Conservation (phyloP, 2,113 vertebrate species). For the Pimephales promelas region DNA sequence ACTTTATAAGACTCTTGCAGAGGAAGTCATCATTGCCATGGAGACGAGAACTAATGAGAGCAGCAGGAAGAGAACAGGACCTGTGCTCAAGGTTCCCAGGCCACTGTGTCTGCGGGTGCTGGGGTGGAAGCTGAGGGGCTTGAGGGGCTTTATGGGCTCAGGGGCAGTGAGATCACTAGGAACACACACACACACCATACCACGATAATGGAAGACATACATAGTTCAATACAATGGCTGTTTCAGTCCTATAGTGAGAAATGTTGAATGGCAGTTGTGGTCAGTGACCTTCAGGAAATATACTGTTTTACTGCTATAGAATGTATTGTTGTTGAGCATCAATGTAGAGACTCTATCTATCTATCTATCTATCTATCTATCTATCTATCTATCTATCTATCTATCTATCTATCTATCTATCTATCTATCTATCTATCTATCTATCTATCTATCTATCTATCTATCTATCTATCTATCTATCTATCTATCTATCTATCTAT, state of each 20-base stretch:
- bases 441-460: slow-evolving; percentile 15
- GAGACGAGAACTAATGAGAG: slow-evolving; percentile 39
- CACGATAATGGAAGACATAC: slow-evolving; percentile 12
- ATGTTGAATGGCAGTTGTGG: background rate
- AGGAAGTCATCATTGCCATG: background rate
- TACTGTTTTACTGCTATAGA: slow-evolving; percentile 13
- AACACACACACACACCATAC: background rate
- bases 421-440: slow-evolving; percentile 9
- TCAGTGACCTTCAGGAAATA: slow-evolving; percentile 14
- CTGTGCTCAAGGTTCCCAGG: slow-evolving; percentile 44
- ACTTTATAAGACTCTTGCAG: background rate
- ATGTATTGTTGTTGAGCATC: background rate
- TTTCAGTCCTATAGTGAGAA: slow-evolving; percentile 3
- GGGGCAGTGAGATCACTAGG: slow-evolving; percentile 17
- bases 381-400: slow-evolving; percentile 10
- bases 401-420: slow-evolving; percentile 11
- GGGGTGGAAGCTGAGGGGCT: background rate
- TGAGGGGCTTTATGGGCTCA: background rate
- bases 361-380: slow-evolving; percentile 2
- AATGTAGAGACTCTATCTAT: background rate
- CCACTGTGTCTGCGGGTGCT: slow-evolving; percentile 1
- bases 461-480: slow-evolving; percentile 4
- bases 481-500: slow-evolving; percentile 16
- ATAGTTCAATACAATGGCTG: slow-evolving; percentile 11
- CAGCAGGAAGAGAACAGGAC: slow-evolving; percentile 33